Base-by-base conservation (phyloP, 2,888 invertebrate species). In the Bellardia bayeri region DNA sequence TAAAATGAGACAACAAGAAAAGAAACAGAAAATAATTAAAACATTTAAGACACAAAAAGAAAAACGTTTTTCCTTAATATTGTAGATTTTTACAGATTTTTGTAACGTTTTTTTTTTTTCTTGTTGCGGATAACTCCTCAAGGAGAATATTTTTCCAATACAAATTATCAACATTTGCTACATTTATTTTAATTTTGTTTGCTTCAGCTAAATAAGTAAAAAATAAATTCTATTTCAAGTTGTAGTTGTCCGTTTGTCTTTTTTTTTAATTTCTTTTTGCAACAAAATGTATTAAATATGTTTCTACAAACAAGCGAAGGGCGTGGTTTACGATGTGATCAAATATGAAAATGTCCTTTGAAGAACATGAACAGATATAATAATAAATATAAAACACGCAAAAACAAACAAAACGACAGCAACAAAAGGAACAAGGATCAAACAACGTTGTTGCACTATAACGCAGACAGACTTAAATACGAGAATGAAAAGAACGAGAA, bases 321-420 rank as follows among this genome's bases (percentile, higher is more conserved):
- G 86, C 86, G 86, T 86, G 86, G 83, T 58, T 71, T 51, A 75
- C 64, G 40, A 80, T 80, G 58, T 71, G 83, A 86, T 80, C 83
- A 83, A 83, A 86, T 86, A 83, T 80, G 80, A 86, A 86, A 86
- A 83, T 83, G 51, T 80, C 75, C 56, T 79, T 83, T 75, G 33
- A 85, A n/a, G 13, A 74, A 85, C 74, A 80, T 75, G 83, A 75
- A 85, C 51, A 63, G 23, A 68, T 33, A 71, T 85, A 58, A 54
- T 56, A 69, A 75, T 80, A 85, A 69, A 69, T 63, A 75, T 9
- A 75, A 75, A 56, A 81, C 51, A 68, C 54, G 74, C 14, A 56
- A 63, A 69, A 69, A 63, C 49, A 80, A 16, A 68, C 37, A 82
- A 82, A 58, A 63, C 68, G 68, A 11, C 33, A 51, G 30, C 16